Evolutionary conservation across 2,797 vertebrate genomes (phyloP), one percentile per base, ranked within the genome.

Genomic region (Meriones psammophilus): DNA sequence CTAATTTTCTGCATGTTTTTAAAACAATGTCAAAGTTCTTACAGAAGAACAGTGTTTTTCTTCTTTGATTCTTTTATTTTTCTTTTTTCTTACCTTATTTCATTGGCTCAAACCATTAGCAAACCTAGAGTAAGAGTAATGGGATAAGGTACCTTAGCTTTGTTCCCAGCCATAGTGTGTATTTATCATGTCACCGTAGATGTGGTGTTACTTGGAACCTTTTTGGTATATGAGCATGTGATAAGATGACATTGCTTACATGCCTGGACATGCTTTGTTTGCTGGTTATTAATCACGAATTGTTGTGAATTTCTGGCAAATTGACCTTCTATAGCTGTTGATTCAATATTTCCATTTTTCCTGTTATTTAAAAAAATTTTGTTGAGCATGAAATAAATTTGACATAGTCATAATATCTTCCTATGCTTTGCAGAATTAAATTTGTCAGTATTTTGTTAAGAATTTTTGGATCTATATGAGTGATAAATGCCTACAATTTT

Each of bases 221-320:
- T 81, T 85, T 94, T 92, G 17, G 54, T 83, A 12, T 54, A 71
- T 36, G 20, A 36, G 22, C 3, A 20, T 94, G 95, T 81, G 64
- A 89, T 56, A 36, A 88, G 18, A 26, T 71, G 14, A 66, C 30
- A 9, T 86, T 60, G 64, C 39, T 71, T 88, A 69, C 6, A n/a
- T 66, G 15, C 42, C 3, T 89, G 42, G 33, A 58, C 5, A 15
- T 42, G 77, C 92, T 78, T 84, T 30, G 1, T 66, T n/a, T 69
- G 4, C 2, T 91, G 62, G 30, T 9, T 66, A 86, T 60, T 89
- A 76, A 50, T 81, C 18, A 87, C 28, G 18, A 89, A 62, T 46
- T 22, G 42, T 68, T 76, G 76, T 76, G 14, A 94, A 88, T 85
- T 90, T 87, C 92, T 83, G 68, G 39, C 28, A 60, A 56, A 69